Evolutionary conservation across 2,888 invertebrate genomes (phyloP), one percentile per base, ranked within the genome.

Genomic region (Acanthoscelides obtectus): DNA sequence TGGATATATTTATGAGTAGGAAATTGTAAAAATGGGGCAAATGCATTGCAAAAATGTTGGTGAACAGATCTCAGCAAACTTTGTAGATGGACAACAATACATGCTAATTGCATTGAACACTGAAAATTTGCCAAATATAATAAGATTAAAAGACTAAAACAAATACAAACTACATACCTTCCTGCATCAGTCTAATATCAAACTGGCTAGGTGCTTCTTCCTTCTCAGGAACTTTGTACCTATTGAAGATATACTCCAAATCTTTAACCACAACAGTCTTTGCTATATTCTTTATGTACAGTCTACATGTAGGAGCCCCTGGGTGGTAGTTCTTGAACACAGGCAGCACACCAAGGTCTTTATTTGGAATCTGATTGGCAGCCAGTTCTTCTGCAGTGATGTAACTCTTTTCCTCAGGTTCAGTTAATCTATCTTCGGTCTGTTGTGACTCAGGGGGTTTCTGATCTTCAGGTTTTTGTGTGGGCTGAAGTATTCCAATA

Each of bases 271-370:
- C 90, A 0, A 94, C 93, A 76, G 90, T 90, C 86, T 95, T 97
- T 0, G 93, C 89, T 69, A 97, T 88, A 87, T 98, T 98, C 83
- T 98, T 98, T 22, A 98, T 91, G 81, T 98, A 98, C n/a, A 98
- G 85, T 75, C 96, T 90, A 86, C 92, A 91, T 21, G 93, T 93
- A 3, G 93, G 92, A 70, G 91, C 89, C 0, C 97, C 97, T 8
- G 91, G 88, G 75, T 92, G 89, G 84, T 98, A 98, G 81, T 94
- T 95, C 83, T 93, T 95, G 81, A 94, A 97, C 21, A 96, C 92
- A 4, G 94, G 89, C 76, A 96, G 84, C 21, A 91, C 84, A 80
- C 90, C 89, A 84, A 94, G 90, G 83, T 95, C 93, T 81, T 90
- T 90, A 68, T 86, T 85, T 2, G 92, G 89, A 75, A 96, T 88